Base-by-base conservation (phyloP, 2,113 vertebrate genomes). In the Vanacampus margaritifer region DNA sequence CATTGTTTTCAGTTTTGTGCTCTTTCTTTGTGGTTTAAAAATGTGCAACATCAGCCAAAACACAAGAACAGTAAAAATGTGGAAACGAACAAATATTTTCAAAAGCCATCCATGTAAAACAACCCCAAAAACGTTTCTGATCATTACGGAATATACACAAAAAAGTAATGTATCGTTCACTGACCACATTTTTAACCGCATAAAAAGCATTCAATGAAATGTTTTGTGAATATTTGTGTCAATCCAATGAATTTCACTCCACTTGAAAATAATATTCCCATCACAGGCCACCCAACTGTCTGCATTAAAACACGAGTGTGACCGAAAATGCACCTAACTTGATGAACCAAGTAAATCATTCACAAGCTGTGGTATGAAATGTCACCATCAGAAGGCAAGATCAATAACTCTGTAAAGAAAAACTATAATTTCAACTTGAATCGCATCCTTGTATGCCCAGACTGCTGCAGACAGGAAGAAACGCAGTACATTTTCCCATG, bases 401-500 rank as follows among this genome's bases (percentile, higher is more conserved):
- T 62, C 37, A 62, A 62, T 62, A 41, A n/a, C 37, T 12, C 13
- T 56, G 53, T 28, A 3, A 56, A 56, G 26, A 28, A 56, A 56
- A 41, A 41, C 59, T 24, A 41, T 11, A 28, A 39, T 3, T 65
- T 24, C 26, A 16, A 3, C 28, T 26, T 41, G 37, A 36, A 53
- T 68, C 28, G 39, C 59, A 62, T 62, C 37, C 37, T 41, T 12
- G 51, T 59, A 65, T 79, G 74, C 68, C 72, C 75, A 72, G 72
- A 65, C 28, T 66, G 71, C 59, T 65, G 77, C 76, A 39, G 64
- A 53, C 78, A 37, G 71, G 53, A 68, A 78, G 68, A 75, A 73
- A 65, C 58, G 24, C 54, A 32, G 62, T 45, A 56, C 66, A 82
- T 75, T 87, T 86, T 88, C 88, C 82, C 84, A 88, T 81, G 77